Evolutionary conservation across 2,888 invertebrate species (phyloP), one percentile per base, ranked within the genome.

Genomic region (Crocallis elinguaria): DNA sequence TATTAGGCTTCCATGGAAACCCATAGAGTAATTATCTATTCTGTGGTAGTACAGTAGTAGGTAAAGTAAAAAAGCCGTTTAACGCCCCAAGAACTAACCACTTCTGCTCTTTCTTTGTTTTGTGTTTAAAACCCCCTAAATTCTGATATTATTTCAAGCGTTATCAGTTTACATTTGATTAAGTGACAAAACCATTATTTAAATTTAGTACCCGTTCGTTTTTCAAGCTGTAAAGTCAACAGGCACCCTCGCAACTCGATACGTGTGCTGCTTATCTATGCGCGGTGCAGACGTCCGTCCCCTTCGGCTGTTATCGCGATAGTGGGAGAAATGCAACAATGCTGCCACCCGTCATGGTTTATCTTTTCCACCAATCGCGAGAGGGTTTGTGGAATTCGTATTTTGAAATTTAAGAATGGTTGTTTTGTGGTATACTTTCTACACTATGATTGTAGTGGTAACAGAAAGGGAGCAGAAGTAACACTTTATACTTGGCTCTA

Each of bases 301-400:
- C 88, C 87, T 82, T 73, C 78, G 62, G 57, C 58, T 64, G 79
- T 79, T 88, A 88, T 88, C 88, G 71, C 67, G 80, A 84, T 78
- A 87, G 85, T 86, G 83, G 69, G 84, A 84, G 86, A 85, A 87
- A 83, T 73, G 79, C 78, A 84, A 88, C 88, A 88, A 87, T 84
- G 79, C 67, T 54, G 55, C 76, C 76, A 76, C 74, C 75, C 75
- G 76, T 71, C 73, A 59, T 67, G 60, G 57, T 84, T 50, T 88
- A 89, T 90, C 88, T 76, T 17, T 19, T 64, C 57, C 56, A 62
- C 85, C 87, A 84, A 90, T 89, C 89, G 70, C 66, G 68, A 84
- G 69, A 84, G 84, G 88, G 87, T 63, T 50, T 57, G 49, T 23
- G 39, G 49, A 53, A 53, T 74, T 71, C 64, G 58, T 67, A 72